A percentile compares a stretch with the other conserved stretches of the same genome.
Evolutionary conservation across 2,888 invertebrate genomes (phyloP).

Genomic region (Amblyteles armatorius): DNA sequence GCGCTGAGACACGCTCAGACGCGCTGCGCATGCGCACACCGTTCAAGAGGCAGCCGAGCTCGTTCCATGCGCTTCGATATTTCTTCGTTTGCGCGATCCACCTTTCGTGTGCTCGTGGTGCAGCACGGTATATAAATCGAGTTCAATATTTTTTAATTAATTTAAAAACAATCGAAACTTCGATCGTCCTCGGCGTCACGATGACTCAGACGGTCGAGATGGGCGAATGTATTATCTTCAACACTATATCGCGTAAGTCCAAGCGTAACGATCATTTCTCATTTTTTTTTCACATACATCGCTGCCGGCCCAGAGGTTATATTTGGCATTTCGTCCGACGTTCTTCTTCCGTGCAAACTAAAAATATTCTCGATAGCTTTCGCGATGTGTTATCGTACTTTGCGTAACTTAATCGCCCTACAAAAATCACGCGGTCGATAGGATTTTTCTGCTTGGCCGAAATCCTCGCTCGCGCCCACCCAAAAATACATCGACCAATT

Average conservation of each 20-base stretch:
- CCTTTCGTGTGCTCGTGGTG: slow-evolving; percentile 22
- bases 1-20: neutral
- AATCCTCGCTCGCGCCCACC: neutral
- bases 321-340: slow-evolving; percentile 48
- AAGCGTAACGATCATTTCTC: neutral
- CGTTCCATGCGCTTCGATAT: slow-evolving; percentile 49
- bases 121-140: slow-evolving; percentile 37
- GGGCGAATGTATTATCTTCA: slow-evolving; percentile 72
- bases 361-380: slow-evolving; percentile 18
- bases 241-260: slow-evolving; percentile 73
- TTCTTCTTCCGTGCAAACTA: slow-evolving; percentile 47
- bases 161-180: slow-evolving; percentile 19
- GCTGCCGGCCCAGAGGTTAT: slow-evolving; percentile 75
- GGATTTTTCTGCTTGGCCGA: neutral
- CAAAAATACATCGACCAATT: neutral
- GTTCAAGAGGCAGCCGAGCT: neutral
- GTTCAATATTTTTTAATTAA: slow-evolving; percentile 32
- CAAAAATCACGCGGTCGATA: neutral
- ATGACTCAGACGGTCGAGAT: slow-evolving; percentile 75
- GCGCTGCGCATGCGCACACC: neutral
- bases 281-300: slow-evolving; percentile 6
- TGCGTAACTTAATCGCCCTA: neutral
- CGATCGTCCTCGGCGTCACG: slow-evolving; percentile 12
- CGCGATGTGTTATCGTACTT: neutral
- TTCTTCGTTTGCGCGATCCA: slow-evolving; percentile 25